These are phyloP conservation scores for Galeopsomyia nigrocyanea DNA, from an alignment of 2,888 invertebrate genomes.

Conservation along the genomic window DNA sequence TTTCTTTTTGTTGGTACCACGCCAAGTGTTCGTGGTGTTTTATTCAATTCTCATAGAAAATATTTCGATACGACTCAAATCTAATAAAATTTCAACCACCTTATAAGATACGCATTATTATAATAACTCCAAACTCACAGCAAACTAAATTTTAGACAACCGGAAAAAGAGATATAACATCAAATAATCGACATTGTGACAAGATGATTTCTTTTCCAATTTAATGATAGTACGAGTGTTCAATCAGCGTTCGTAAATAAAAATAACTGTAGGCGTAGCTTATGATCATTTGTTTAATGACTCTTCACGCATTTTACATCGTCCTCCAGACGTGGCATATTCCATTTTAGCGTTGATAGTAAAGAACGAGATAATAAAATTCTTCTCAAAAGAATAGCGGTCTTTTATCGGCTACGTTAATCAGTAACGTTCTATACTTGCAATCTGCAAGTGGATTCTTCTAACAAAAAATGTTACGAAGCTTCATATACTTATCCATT, in stretches of 20 bases:
- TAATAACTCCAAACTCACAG: too few relatives aligned
- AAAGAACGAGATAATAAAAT: background rate
- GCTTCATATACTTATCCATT: slow-evolving; percentile 11
- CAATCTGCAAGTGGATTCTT: too few relatives aligned
- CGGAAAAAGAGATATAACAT: background rate
- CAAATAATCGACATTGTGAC: background rate
- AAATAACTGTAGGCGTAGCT: slow-evolving; percentile 37
- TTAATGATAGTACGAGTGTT: slow-evolving; percentile 50
- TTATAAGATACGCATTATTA: too few relatives aligned
- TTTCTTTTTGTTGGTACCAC: too few relatives aligned
- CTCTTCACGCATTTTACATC: slow-evolving; percentile 20
- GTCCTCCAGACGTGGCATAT: background rate
- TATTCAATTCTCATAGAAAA: too few relatives aligned
- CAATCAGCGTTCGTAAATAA: slow-evolving; percentile 41
- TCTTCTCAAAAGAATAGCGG: too few relatives aligned
- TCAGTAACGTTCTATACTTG: too few relatives aligned
- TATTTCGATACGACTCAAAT: too few relatives aligned
- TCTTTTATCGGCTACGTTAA: too few relatives aligned
- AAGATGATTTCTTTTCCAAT: slow-evolving; percentile 1
- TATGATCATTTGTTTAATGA: slow-evolving; percentile 27
- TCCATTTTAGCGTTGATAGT: background rate
- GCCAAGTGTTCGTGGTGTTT: too few relatives aligned
- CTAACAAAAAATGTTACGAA: slow-evolving; percentile 7
- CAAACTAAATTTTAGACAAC: too few relatives aligned
- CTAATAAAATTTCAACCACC: too few relatives aligned